These are phyloP conservation scores for Campoplex capitator DNA, from an alignment of 2,888 invertebrate genomes.

Conservation along the genomic window DNA sequence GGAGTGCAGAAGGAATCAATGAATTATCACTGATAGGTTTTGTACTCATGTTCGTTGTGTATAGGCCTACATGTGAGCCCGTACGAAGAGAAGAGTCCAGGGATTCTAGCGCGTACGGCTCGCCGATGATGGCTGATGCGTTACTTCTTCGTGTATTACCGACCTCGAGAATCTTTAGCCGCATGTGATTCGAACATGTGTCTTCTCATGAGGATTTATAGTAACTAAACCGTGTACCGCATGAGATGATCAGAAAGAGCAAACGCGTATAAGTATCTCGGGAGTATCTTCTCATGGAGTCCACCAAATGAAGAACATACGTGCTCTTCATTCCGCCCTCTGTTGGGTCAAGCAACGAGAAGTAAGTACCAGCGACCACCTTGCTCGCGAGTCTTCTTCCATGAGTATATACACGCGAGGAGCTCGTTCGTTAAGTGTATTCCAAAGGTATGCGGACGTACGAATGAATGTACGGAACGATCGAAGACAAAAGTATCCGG, in stretches of 20 bases:
- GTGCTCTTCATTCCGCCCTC: conserved; percentile 61
- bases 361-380: conserved; percentile 52
- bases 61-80: neutral
- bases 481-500: conserved; percentile 39
- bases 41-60: conserved; percentile 1
- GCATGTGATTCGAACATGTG: conserved; percentile 16
- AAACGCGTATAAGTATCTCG: conserved; percentile 22
- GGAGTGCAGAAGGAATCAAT: conserved; percentile 47
- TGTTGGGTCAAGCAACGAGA: conserved; percentile 14
- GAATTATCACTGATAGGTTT: conserved; percentile 36
- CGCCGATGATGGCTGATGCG: conserved; percentile 5
- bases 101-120: conserved; percentile 64
- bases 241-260: conserved; percentile 29
- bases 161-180: conserved; percentile 19
- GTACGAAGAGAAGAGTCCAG: conserved; percentile 2
- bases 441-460: conserved; percentile 52
- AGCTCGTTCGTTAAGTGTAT: conserved; percentile 17
- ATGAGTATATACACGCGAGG: conserved; percentile 2
- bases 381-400: conserved; percentile 35
- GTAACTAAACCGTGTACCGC: conserved; percentile 38
- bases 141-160: conserved; percentile 49
- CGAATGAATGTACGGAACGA: conserved; percentile 33
- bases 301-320: conserved; percentile 55
- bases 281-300: neutral
- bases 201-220: conserved; percentile 63